Evolutionary conservation across 2,888 invertebrate species (phyloP), one percentile per base, ranked within the genome.

Genomic region (Plagiodera versicolora): DNA sequence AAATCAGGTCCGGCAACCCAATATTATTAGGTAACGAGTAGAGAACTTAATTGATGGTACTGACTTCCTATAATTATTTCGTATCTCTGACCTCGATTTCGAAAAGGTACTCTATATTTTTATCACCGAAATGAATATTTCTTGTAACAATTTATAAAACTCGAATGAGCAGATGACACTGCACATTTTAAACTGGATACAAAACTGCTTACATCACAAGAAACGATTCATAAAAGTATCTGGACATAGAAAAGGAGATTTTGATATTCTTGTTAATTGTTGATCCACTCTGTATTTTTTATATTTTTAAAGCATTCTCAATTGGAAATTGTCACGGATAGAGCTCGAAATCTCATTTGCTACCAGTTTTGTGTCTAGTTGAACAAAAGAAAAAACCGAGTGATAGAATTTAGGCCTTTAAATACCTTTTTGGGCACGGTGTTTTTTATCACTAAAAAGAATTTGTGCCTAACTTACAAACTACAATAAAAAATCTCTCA

Each of bases 401-500:
- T 64, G 53, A 58, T 58, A 71, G 70, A 71, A 60, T 71, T 65
- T 68, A 67, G 67, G 67, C 68, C 70, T n/a, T n/a, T n/a, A n/a
- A n/a, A 58, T 63, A 44, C 6, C 24, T 24, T 24, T 24, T 28
- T 54, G 58, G 73, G 71, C 73, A 68, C 71, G 66, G 72, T 73
- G 70, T 71, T 73, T 57, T 65, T 67, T 74, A 71, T 73, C 70
- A 72, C 74, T 73, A 72, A 74, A 75, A 70, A 75, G 70, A 76
- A 76, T 69, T 71, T 73, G 71, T 68, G 69, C 64, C 70, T 75
- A 77, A 71, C 77, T 78, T 78, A 79, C 72, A 63, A 70, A 68
- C 78, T 79, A 79, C 74, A 76, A 77, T 79, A 77, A 77, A 79
- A 78, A 79, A 78, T 76, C 77, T 74, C 75, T 75, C 74, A 74